These are phyloP conservation scores for Acronicta leporina DNA, from an alignment of 2,888 invertebrate genomes.

Conservation along the genomic window DNA sequence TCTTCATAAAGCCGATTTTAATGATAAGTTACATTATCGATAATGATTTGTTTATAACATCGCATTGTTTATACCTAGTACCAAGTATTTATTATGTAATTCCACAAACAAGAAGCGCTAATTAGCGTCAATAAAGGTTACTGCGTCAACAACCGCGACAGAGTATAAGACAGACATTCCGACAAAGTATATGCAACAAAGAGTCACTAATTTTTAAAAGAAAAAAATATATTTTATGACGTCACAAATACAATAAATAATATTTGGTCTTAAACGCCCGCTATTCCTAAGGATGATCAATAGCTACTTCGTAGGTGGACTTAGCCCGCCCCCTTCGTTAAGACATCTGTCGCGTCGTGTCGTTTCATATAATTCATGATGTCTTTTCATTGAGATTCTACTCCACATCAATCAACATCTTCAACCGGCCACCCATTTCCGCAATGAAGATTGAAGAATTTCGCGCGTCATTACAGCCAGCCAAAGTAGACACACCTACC, in stretches of 20 bases:
- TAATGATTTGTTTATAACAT: not conserved
- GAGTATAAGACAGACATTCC: not conserved
- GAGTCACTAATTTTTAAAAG: not conserved
- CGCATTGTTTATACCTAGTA: not conserved
- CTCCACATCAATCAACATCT: slow-evolving; percentile 24
- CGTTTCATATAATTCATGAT: slow-evolving; percentile 9
- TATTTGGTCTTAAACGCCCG: not conserved
- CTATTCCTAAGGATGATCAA: not conserved
- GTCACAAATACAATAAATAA: not conserved
- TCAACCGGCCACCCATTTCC: slow-evolving; percentile 15
- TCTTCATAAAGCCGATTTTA: not conserved
- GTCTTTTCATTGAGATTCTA: slow-evolving; percentile 8
- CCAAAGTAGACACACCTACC: slow-evolving; percentile 4
- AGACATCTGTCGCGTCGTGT: slow-evolving; percentile 5
- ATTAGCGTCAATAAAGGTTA: slow-evolving; percentile 1
- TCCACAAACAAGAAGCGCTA: not conserved
- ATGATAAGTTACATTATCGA: not conserved
- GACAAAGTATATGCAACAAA: slow-evolving; percentile 11
- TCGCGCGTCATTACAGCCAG: not conserved
- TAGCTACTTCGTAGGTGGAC: not conserved
- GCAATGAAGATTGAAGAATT: slow-evolving; percentile 9
- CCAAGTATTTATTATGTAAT: not conserved
- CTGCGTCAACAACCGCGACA: slow-evolving; percentile 18
- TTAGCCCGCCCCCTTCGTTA: slow-evolving; percentile 32
- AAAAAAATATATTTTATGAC: not conserved